Base-by-base conservation (phyloP, 2,113 vertebrate genomes). In the Caranx ignobilis region DNA sequence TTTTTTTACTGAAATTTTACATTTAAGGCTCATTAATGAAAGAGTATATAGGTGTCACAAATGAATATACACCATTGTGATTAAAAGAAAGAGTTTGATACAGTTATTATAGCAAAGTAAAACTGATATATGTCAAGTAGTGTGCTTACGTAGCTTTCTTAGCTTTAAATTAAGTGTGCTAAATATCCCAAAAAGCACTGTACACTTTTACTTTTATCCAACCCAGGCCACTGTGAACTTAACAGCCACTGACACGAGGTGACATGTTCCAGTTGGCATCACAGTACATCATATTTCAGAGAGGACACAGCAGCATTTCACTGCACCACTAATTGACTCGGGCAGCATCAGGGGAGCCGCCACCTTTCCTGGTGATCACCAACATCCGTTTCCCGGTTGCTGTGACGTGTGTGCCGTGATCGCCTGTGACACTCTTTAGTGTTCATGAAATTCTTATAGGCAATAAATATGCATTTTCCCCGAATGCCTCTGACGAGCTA, bases 371-470 rank as follows among this genome's bases (percentile, higher is more conserved):
- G 61, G 47, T 85, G 88, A 91, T 93, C 84, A 71, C 80, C 83
- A 32, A 90, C 92, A 93, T 93, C 86, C 86, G 80, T 72, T 91
- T 91, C 83, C 88, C 61, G 48, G 74, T 77, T 50, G 73, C 61
- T 13, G 68, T 89, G 79, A 79, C 81, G 80, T 82, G 90, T 84
- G 91, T 65, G 26, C 75, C 70, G 32, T 81, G 85, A 93, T 90
- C 75, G 69, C 79, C 88, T 81, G 82, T 89, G 89, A 93, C 90
- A 86, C 81, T 89, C 87, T 94, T 94, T 93, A 93, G 90, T 77
- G 90, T 90, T 93, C 92, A 93, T 94, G 88, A 91, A 94, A 93
- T 93, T 91, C 87, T 92, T 91, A 91, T 92, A 87, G 83, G 87
- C 55, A n/a, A 93, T 94, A 88, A 94, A 94, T 94, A 93, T 94